phyloP scores from a whole-genome alignment of 2,797 vertebrate genomes.

The Macroramphosus scolopax region DNA sequence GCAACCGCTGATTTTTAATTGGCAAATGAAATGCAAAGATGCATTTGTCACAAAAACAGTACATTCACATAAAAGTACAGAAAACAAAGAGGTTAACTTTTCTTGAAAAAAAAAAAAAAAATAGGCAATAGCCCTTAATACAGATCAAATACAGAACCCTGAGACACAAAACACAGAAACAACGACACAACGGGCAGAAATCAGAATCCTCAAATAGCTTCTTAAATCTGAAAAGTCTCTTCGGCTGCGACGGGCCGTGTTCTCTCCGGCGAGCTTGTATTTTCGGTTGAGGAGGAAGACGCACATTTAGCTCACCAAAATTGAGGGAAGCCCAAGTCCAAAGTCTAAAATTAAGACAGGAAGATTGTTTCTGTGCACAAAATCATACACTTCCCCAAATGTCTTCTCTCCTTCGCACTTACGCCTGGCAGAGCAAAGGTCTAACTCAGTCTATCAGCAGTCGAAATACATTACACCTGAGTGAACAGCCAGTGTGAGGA shows the following conservation, averaged over 20 bases:
- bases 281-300: conserved; percentile 61
- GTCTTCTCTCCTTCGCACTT: conserved; percentile 22
- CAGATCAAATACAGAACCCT: conserved; percentile 52
- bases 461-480: conserved; percentile 63
- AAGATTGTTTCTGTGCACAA: conserved; percentile 62
- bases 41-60: too few relatives aligned
- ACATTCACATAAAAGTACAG: too few relatives aligned
- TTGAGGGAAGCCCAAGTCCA: conserved; percentile 71
- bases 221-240: conserved; percentile 55
- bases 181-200: conserved; percentile 17
- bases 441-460: conserved; percentile 43
- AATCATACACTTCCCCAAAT: conserved; percentile 64
- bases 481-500: conserved; percentile 38
- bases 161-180: conserved; percentile 51
- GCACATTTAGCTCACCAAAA: conserved; percentile 75
- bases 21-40: conserved; percentile 26
- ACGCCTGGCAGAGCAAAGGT: conserved; percentile 31
- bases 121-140: neutral
- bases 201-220: too few relatives aligned
- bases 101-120: conserved; percentile 28
- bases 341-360: conserved; percentile 66
- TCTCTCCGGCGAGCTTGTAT: conserved; percentile 39
- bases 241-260: conserved; percentile 47
- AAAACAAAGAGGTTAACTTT: conserved; percentile 31
- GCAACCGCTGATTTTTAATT: conserved; percentile 21